Conservation (phyloP, 2,797 vertebrate genomes). For the Crypturellus tataupa region DNA sequence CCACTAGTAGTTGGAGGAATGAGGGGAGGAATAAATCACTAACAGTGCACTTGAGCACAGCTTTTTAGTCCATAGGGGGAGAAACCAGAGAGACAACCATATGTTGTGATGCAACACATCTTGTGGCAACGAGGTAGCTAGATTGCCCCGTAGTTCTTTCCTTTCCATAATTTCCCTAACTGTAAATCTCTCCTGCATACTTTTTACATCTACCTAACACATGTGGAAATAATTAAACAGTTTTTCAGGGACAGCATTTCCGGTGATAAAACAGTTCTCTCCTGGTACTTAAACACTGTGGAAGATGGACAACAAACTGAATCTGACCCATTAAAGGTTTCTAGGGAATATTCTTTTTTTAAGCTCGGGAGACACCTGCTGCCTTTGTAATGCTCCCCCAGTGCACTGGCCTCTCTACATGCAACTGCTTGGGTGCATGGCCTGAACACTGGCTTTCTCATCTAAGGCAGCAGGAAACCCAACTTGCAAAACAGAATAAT, state of each 20-base stretch:
- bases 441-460: background rate
- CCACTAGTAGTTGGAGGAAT: background rate
- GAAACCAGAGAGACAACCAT: background rate
- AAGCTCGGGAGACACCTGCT: background rate
- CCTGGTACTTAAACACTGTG: background rate
- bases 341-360: background rate
- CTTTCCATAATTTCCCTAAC: background rate
- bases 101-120: background rate
- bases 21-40: background rate
- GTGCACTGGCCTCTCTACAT: accelerated
- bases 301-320: slow-evolving; percentile 31
- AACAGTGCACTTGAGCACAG: accelerated
- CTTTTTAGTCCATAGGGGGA: background rate
- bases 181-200: background rate
- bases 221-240: slow-evolving; percentile 3
- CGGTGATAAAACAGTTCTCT: background rate
- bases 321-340: slow-evolving; percentile 21
- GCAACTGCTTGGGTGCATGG: accelerated
- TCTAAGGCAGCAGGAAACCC: background rate
- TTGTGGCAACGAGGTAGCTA: background rate
- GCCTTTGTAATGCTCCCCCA: accelerated
- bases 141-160: background rate
- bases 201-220: background rate
- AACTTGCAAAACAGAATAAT: background rate
- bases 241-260: slow-evolving; percentile 26